Evolutionary conservation across 1,140 invertebrate species (phyloP).

Genomic region (Rhizoglyphus robini): DNA sequence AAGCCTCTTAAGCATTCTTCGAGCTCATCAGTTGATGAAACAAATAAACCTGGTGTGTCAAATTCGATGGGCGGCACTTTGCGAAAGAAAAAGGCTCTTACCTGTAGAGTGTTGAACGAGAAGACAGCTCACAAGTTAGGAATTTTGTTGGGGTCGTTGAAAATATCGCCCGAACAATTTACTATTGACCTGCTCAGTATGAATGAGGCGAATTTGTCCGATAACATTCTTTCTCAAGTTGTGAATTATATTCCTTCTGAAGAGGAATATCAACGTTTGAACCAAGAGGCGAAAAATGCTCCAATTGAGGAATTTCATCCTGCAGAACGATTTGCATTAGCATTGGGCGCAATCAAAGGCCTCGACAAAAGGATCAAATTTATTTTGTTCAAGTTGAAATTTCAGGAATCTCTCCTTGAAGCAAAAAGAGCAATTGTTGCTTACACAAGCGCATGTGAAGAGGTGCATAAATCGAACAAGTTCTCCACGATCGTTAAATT

Average conservation of each 20-base stretch:
- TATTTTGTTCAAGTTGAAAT: constrained; percentile 74
- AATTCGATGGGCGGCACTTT: background rate
- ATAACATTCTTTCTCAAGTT: constrained; percentile 34
- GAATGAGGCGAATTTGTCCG: constrained; percentile 65
- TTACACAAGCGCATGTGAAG: constrained; percentile 85
- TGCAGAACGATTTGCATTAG: constrained; percentile 85
- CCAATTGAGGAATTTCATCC: constrained; percentile 65
- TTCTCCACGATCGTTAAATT: constrained; percentile 79
- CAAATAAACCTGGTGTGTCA: background rate
- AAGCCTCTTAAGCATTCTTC: too few species aligned
- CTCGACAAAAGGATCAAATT: constrained; percentile 71
- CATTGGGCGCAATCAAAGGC: constrained; percentile 68
- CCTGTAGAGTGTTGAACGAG: constrained; percentile 74
- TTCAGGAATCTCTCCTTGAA: constrained; percentile 66
- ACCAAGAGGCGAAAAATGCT: constrained; percentile 58
- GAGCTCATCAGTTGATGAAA: too few species aligned
- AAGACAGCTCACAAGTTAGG: constrained; percentile 87
- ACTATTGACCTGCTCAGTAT: constrained; percentile 65
- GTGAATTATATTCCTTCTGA: constrained; percentile 73
- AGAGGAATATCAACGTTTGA: constrained; percentile 68
- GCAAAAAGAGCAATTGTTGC: constrained; percentile 90
- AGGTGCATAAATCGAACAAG: constrained; percentile 74
- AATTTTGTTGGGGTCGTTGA: constrained; percentile 75
- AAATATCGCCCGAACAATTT: constrained; percentile 72
- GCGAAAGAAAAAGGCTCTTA: constrained; percentile 40